phyloP scores from a whole-genome alignment of 2,113 vertebrate species.

The Agelaius tricolor region DNA sequence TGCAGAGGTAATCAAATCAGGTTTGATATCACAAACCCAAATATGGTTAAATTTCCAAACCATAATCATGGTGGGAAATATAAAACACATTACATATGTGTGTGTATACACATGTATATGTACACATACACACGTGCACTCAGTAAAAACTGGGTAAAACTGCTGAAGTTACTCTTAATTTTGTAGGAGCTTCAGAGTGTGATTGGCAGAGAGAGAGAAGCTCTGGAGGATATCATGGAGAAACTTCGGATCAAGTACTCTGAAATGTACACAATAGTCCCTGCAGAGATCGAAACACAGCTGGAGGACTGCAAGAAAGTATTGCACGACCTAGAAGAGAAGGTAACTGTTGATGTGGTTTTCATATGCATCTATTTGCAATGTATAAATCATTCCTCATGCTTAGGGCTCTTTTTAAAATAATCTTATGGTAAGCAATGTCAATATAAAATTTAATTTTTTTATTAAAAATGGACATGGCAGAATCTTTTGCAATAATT shows the following conservation, averaged over 20 bases:
- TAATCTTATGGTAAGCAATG: neutral
- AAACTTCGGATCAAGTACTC: constrained; percentile 83
- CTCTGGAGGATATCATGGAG: constrained; percentile 81
- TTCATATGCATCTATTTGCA: neutral
- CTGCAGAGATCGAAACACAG: constrained; percentile 78
- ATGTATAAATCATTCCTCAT: neutral
- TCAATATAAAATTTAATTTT: neutral
- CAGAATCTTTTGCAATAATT: neutral
- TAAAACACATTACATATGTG: rapidly evolving
- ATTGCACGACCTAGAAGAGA: constrained; percentile 80
- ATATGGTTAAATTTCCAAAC: neutral
- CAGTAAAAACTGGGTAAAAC: neutral
- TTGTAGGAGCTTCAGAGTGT: constrained; percentile 82
- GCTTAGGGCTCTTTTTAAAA: neutral
- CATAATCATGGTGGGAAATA: neutral
- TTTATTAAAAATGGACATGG: neutral
- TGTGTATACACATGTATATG: rapidly evolving
- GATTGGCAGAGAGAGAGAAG: constrained; percentile 79
- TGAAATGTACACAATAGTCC: constrained; percentile 78
- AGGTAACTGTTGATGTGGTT: constrained; percentile 76
- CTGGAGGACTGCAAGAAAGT: constrained; percentile 80
- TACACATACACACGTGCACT: neutral
- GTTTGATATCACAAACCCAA: constrained; percentile 26
- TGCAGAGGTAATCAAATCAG: constrained; percentile 1
- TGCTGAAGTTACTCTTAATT: constrained; percentile 25